These are phyloP conservation scores for Hesperophylax magnus DNA, from an alignment of 1,140 invertebrate species.

Conservation along the genomic window DNA sequence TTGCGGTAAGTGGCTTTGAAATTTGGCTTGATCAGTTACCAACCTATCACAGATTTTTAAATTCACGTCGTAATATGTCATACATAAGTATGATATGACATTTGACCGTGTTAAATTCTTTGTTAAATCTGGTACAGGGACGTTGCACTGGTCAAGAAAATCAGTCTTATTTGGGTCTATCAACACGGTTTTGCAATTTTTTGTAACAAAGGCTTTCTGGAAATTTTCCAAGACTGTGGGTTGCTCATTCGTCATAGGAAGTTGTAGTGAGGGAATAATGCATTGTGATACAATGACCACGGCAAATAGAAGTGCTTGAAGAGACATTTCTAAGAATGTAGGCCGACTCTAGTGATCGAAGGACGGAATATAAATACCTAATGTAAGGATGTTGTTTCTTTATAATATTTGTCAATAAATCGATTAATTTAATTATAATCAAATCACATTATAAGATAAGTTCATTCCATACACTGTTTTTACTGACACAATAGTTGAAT, in stretches of 20 bases:
- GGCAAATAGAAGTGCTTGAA: neutral
- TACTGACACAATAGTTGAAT: too few species aligned
- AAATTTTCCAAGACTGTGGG: slow-evolving; percentile 5
- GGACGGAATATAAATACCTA: neutral
- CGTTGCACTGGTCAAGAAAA: slow-evolving; percentile 22
- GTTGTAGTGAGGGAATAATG: neutral
- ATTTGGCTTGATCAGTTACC: neutral
- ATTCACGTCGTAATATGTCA: slow-evolving; percentile 34
- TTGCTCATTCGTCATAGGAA: neutral
- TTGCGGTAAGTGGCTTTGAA: neutral
- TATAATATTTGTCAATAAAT: too few species aligned
- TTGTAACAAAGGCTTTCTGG: neutral
- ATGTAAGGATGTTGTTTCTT: neutral
- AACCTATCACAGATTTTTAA: slow-evolving; percentile 32
- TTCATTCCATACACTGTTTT: too few species aligned
- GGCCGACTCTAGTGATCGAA: neutral
- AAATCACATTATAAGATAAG: too few species aligned
- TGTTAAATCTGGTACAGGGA: neutral
- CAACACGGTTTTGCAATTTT: neutral
- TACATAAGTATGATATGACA: slow-evolving; percentile 6
- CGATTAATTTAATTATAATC: neutral
- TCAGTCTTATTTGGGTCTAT: neutral
- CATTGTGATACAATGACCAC: slow-evolving; percentile 8
- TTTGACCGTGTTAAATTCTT: slow-evolving; percentile 6
- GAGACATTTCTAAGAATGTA: neutral